These are phyloP conservation scores for Chelonus formosanus DNA, from an alignment of 2,888 invertebrate species.

Conservation along the genomic window DNA sequence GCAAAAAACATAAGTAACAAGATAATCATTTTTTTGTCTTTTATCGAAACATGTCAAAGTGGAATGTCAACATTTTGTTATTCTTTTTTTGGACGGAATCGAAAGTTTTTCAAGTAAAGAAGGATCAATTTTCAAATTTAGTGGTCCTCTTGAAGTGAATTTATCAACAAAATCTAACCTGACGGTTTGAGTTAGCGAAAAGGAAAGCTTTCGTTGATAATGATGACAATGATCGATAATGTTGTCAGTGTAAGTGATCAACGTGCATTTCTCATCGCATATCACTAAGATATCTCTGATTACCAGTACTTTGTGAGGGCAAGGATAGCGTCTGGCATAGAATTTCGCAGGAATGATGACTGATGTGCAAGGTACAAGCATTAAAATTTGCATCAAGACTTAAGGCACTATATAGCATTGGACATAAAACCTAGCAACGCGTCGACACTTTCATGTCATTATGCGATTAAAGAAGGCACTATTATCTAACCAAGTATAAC, in stretches of 20 bases:
- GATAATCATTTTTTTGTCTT: constrained; percentile 31
- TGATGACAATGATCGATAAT: constrained; percentile 50
- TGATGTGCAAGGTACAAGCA: constrained; percentile 17
- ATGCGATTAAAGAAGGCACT: constrained; percentile 59
- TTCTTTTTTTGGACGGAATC: constrained; percentile 39
- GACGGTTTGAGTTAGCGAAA: neutral
- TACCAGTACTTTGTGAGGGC: constrained; percentile 36
- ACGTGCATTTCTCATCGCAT: constrained; percentile 48
- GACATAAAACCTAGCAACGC: constrained; percentile 38
- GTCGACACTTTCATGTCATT: constrained; percentile 30
- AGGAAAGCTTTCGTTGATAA: constrained; percentile 13
- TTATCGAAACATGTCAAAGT: constrained; percentile 22
- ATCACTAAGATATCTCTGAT: constrained; percentile 16
- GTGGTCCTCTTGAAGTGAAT: too few species aligned
- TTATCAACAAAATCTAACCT: too few species aligned
- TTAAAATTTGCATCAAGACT: constrained; percentile 42
- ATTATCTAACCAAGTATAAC: constrained; percentile 51
- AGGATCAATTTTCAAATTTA: too few species aligned
- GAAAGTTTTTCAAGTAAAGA: constrained; percentile 25
- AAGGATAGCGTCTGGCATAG: constrained; percentile 37
- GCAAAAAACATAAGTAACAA: constrained; percentile 23
- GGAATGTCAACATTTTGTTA: constrained; percentile 27
- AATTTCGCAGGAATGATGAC: constrained; percentile 44
- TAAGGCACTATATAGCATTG: constrained; percentile 55
- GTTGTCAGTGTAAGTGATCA: constrained; percentile 47